Percentiles rank a stretch among this genome's conserved stretches.
Conservation (phyloP, 2,888 invertebrate genomes). For the Oscheius sp. region DNA sequence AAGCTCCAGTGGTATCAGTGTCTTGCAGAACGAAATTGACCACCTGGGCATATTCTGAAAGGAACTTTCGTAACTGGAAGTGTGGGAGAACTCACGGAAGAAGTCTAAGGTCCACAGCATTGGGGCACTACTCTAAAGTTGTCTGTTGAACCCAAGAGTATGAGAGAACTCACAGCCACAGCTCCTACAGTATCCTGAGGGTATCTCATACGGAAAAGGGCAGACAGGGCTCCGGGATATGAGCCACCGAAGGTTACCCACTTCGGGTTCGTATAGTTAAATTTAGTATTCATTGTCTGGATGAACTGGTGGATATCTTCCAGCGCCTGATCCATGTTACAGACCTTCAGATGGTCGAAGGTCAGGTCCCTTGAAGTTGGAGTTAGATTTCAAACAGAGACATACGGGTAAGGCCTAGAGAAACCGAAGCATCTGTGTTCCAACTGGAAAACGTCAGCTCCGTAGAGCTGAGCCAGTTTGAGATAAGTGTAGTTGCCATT, state of each 20-base stretch:
- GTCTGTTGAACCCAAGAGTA: background rate
- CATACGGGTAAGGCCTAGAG: slow-evolving; percentile 51
- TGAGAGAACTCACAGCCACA: slow-evolving; percentile 40
- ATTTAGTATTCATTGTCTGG: slow-evolving; percentile 79
- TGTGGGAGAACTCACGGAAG: slow-evolving; percentile 44
- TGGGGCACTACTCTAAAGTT: slow-evolving; percentile 51
- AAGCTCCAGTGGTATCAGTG: slow-evolving; percentile 39
- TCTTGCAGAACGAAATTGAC: slow-evolving; percentile 54
- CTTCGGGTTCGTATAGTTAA: slow-evolving; percentile 76
- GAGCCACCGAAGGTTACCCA: slow-evolving; percentile 97
- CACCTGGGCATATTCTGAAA: slow-evolving; percentile 54
- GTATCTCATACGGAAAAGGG: slow-evolving; percentile 56
- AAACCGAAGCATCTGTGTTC: slow-evolving; percentile 68
- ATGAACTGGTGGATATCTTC: slow-evolving; percentile 90
- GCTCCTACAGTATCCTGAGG: slow-evolving; percentile 60
- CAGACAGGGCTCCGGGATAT: slow-evolving; percentile 81
- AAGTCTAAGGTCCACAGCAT: slow-evolving; percentile 58
- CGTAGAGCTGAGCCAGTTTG: slow-evolving; percentile 57
- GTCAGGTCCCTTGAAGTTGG: slow-evolving; percentile 82
- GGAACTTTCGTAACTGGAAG: no score
- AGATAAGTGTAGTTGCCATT: slow-evolving; percentile 44
- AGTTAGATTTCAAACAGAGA: background rate
- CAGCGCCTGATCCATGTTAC: slow-evolving; percentile 79
- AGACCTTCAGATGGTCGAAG: slow-evolving; percentile 83
- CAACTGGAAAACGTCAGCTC: slow-evolving; percentile 64